Percentiles rank a stretch among this genome's conserved stretches.
phyloP scores from a whole-genome alignment of 2,888 invertebrate genomes.

The Cordylochernes scorpioides region DNA sequence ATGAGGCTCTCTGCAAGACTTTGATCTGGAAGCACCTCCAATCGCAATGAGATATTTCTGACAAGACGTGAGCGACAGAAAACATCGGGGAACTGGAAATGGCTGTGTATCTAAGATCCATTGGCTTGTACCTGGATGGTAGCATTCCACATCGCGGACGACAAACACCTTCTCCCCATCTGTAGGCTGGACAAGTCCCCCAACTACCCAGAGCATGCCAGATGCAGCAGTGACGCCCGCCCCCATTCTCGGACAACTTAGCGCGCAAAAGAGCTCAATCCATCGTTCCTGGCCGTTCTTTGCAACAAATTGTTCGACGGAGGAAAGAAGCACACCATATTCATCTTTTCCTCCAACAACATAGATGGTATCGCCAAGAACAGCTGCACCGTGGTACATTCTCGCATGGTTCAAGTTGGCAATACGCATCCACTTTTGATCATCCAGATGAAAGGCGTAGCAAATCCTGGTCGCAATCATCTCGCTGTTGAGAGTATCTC shows the following conservation, averaged over 20 bases:
- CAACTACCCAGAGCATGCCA: conserved; percentile 42
- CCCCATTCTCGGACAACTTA: conserved; percentile 34
- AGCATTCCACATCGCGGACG: conserved; percentile 4
- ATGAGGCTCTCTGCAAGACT: no score
- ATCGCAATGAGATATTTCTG: no score
- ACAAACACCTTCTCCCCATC: conserved; percentile 25
- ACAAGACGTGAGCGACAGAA: no score
- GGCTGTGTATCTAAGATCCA: no score
- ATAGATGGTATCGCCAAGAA: conserved; percentile 35
- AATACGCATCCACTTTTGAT: conserved; percentile 36
- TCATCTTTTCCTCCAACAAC: conserved; percentile 42
- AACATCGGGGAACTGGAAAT: no score
- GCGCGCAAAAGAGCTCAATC: conserved; percentile 29
- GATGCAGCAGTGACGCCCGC: conserved; percentile 33
- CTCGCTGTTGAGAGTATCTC: conserved; percentile 29
- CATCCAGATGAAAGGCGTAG: conserved; percentile 36
- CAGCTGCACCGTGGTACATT: conserved; percentile 41
- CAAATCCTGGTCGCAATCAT: conserved; percentile 21
- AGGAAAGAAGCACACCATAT: no score
- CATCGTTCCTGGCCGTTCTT: no score
- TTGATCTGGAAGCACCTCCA: no score
- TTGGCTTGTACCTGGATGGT: conserved; percentile 3
- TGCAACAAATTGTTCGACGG: no score
- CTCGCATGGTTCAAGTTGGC: conserved; percentile 32
- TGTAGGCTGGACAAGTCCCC: conserved; percentile 31